These are phyloP conservation scores for Zootoca vivipara DNA, from an alignment of 2,113 vertebrate genomes.

Conservation along the genomic window DNA sequence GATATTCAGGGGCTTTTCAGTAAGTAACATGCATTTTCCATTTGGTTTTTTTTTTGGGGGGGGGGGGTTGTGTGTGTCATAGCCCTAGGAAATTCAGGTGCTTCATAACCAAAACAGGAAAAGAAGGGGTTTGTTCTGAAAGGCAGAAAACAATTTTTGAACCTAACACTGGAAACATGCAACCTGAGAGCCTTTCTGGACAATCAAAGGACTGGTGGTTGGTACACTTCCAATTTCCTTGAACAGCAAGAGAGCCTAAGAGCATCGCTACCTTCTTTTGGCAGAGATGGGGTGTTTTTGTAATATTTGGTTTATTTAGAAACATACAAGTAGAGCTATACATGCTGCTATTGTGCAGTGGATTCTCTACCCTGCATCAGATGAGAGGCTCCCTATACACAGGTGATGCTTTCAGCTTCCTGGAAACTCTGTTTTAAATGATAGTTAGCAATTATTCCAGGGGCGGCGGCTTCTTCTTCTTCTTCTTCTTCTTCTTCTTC, in stretches of 20 bases:
- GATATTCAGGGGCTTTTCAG: slow-evolving; percentile 82
- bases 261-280: background rate
- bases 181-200: background rate
- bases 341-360: no score
- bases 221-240: background rate
- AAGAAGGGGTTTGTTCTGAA: background rate
- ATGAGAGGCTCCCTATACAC: no score
- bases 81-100: background rate
- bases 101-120: background rate
- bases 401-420: no score
- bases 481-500: no score
- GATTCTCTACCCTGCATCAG: no score
- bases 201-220: background rate
- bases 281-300: background rate
- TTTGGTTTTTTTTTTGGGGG: background rate
- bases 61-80: background rate
- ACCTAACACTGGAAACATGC: background rate
- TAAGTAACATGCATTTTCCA: slow-evolving; percentile 67
- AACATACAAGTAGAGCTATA: background rate
- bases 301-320: background rate
- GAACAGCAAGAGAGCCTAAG: background rate
- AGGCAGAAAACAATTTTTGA: no score
- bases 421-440: no score
- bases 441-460: no score
- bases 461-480: no score